These are phyloP conservation scores for Podarcis muralis DNA, from an alignment of 2,113 vertebrate genomes.

Conservation along the genomic window DNA sequence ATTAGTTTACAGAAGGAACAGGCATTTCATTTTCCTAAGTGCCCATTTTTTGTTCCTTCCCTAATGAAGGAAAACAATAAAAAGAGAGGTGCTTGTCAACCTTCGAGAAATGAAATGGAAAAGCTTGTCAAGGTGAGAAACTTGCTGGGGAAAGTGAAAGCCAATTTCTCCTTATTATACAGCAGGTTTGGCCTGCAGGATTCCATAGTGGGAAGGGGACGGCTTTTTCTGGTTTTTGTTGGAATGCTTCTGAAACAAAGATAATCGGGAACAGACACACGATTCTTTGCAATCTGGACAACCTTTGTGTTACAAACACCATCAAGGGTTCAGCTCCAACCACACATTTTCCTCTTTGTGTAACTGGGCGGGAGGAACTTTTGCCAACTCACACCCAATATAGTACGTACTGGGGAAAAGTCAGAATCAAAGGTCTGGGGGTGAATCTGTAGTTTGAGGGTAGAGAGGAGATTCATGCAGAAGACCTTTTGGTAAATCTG, in stretches of 20 bases:
- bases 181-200: neutral
- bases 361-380: neutral
- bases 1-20: neutral
- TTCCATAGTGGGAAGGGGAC: neutral
- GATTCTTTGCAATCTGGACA: neutral
- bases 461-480: too few species aligned
- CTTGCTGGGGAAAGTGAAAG: neutral
- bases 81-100: neutral
- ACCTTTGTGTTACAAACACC: neutral
- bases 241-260: neutral
- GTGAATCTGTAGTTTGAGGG: too few species aligned
- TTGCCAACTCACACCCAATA: neutral
- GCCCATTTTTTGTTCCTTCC: neutral
- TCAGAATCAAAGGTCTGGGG: neutral
- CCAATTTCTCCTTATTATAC: neutral
- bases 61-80: neutral
- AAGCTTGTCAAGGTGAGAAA: neutral
- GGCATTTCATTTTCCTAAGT: conserved; percentile 23
- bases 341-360: neutral
- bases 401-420: neutral
- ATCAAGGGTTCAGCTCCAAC: neutral
- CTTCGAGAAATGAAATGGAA: neutral
- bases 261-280: neutral
- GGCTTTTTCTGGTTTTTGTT: neutral
- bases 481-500: too few species aligned